Evolutionary conservation across 2,113 vertebrate species (phyloP).

Genomic region (Laticauda laticaudata): DNA sequence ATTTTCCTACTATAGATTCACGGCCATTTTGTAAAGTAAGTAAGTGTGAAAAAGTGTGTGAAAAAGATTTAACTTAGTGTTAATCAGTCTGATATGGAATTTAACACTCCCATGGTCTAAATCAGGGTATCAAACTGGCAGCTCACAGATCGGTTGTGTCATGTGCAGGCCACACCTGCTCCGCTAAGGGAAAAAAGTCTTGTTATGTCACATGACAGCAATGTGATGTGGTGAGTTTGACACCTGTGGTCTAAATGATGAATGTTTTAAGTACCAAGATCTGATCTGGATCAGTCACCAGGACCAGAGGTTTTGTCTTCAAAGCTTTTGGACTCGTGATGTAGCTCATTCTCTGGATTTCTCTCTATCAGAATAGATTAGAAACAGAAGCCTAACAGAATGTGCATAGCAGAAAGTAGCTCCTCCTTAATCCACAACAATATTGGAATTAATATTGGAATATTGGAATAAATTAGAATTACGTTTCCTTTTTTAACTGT

Average conservation of each 20-base stretch:
- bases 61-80: background rate
- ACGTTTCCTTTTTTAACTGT: conserved; percentile 58
- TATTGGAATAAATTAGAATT: conserved; percentile 25
- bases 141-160: too few species aligned
- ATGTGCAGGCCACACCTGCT: too few species aligned
- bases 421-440: conserved; percentile 67
- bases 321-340: background rate
- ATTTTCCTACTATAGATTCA: background rate
- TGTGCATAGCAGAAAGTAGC: conserved; percentile 72
- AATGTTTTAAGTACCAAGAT: background rate
- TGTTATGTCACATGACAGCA: too few species aligned
- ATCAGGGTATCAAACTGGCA: too few species aligned
- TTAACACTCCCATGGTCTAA: background rate
- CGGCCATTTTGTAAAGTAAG: background rate
- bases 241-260: background rate
- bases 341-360: background rate
- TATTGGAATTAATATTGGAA: conserved; percentile 30
- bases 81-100: background rate
- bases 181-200: too few species aligned
- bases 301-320: background rate
- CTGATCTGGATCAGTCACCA: background rate
- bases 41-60: background rate
- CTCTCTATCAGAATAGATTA: background rate
- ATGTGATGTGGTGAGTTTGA: too few species aligned
- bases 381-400: conserved; percentile 43